These are phyloP conservation scores for Lates japonicus DNA, from an alignment of 2,797 vertebrate species.

Conservation along the genomic window DNA sequence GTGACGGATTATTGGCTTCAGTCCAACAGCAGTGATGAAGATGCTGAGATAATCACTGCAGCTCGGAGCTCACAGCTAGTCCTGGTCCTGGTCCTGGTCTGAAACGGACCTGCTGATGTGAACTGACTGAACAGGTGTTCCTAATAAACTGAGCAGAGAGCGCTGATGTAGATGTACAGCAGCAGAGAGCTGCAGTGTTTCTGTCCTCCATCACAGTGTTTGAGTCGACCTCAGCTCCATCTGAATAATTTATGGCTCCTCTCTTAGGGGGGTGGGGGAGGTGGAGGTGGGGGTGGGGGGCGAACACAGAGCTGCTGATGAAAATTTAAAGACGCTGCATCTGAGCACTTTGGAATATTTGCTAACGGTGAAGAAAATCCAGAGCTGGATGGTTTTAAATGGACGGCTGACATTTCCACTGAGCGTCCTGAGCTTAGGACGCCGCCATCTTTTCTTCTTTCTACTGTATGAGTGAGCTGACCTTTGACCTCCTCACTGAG, in stretches of 20 bases:
- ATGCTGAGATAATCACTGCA: no score
- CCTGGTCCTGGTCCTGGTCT: no score
- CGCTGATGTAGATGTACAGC: no score
- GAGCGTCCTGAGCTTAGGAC: constrained; percentile 10
- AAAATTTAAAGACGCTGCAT: constrained; percentile 63
- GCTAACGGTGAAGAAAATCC: constrained; percentile 45
- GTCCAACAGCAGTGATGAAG: no score
- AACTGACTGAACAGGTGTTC: no score
- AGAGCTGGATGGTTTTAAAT: constrained; percentile 18
- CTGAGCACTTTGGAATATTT: constrained; percentile 43
- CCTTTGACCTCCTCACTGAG: not conserved
- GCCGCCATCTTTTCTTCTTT: not conserved
- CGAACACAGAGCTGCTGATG: constrained; percentile 32
- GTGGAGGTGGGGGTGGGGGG: not conserved
- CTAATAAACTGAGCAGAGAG: not conserved
- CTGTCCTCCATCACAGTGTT: constrained; percentile 9
- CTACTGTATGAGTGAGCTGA: not conserved
- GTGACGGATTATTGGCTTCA: no score
- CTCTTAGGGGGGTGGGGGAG: not conserved
- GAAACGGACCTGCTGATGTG: no score
- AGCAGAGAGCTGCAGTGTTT: constrained; percentile 10
- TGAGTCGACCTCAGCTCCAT: constrained; percentile 40
- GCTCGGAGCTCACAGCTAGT: no score
- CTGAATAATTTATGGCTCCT: constrained; percentile 63
- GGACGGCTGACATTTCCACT: constrained; percentile 33